Evolutionary conservation across 2,888 invertebrate species (phyloP).

Genomic region (Sycophila texana): DNA sequence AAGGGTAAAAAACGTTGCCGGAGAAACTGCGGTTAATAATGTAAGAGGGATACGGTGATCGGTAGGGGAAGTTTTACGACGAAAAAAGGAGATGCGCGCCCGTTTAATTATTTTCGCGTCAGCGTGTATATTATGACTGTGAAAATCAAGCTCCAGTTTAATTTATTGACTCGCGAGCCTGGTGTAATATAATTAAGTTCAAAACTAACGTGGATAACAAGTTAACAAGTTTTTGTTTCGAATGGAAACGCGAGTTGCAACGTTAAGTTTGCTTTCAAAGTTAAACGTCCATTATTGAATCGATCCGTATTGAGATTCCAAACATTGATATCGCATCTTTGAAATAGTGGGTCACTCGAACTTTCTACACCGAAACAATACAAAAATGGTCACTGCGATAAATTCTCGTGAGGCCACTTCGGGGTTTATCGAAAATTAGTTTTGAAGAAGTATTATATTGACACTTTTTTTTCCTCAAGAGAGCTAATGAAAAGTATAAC

Average conservation of each 20-base stretch:
- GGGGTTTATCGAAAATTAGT: not conserved
- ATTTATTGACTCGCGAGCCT: constrained; percentile 15
- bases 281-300: constrained; percentile 5
- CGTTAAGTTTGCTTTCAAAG: constrained; percentile 16
- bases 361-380: not conserved
- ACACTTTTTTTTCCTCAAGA: not conserved
- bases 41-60: too few species aligned
- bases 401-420: too few species aligned
- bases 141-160: constrained; percentile 6
- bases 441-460: not conserved
- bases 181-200: not conserved
- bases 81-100: too few species aligned
- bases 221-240: constrained; percentile 6
- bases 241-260: not conserved
- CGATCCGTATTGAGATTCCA: not conserved
- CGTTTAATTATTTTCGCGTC: not conserved
- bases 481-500: too few species aligned
- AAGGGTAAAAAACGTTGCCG: too few species aligned
- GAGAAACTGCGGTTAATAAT: too few species aligned
- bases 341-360: not conserved
- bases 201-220: not conserved
- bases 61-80: too few species aligned
- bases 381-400: too few species aligned
- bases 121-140: not conserved
- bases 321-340: not conserved